Conservation (phyloP, 2,888 invertebrate genomes). For the Morpho deidamia region DNA sequence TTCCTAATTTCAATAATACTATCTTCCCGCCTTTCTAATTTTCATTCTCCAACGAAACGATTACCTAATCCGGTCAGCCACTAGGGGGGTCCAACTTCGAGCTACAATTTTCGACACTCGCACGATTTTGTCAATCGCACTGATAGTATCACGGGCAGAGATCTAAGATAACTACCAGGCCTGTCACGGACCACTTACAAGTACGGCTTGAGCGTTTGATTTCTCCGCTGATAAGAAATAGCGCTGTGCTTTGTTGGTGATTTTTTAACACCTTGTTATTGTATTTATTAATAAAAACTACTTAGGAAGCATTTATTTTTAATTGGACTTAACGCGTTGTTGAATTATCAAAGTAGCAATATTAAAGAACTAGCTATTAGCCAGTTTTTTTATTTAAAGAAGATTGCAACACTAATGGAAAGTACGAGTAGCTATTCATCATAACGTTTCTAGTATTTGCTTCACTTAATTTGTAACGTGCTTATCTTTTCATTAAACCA, state of each 20-base stretch:
- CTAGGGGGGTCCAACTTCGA: conserved; percentile 1
- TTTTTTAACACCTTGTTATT: conserved; percentile 10
- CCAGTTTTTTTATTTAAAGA: background rate
- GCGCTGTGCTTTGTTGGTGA: background rate
- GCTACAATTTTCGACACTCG: conserved; percentile 67
- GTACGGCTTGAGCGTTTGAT: conserved; percentile 7
- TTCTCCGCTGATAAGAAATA: conserved; percentile 3
- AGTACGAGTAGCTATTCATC: too few species aligned
- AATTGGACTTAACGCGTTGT: background rate
- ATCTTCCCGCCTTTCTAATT: too few species aligned
- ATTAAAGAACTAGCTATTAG: background rate
- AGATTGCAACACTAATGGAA: too few species aligned
- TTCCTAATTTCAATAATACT: too few species aligned
- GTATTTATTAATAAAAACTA: conserved; percentile 8
- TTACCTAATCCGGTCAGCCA: conserved; percentile 33
- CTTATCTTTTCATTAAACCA: too few species aligned
- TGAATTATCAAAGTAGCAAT: background rate
- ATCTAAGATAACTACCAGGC: conserved; percentile 47
- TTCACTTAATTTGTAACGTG: too few species aligned
- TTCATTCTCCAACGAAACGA: background rate
- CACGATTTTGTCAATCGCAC: conserved; percentile 71
- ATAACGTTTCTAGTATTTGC: too few species aligned
- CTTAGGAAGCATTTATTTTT: conserved; percentile 5
- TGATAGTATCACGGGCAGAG: conserved; percentile 58
- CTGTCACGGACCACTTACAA: conserved; percentile 21